These are phyloP conservation scores for Scaptomyza pallida DNA, from an alignment of 1,140 invertebrate species.

Conservation along the genomic window DNA sequence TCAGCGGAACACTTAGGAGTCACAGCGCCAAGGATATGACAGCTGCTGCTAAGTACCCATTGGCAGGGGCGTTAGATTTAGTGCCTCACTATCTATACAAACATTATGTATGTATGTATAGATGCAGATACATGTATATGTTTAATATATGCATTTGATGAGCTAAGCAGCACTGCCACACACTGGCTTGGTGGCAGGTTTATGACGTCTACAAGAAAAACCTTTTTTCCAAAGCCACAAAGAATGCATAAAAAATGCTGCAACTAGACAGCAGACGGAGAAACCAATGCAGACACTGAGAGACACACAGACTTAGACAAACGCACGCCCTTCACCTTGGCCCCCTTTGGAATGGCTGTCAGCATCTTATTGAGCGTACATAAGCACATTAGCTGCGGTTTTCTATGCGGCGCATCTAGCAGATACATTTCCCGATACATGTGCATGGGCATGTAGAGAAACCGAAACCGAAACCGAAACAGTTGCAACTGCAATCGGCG, in stretches of 20 bases:
- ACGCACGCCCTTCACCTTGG: constrained; percentile 62
- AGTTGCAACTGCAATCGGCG: constrained; percentile 45
- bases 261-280: background rate
- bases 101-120: background rate
- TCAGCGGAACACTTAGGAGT: constrained; percentile 47
- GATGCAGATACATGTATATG: constrained; percentile 50
- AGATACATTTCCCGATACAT: constrained; percentile 3
- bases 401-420: constrained; percentile 50
- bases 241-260: constrained; percentile 24
- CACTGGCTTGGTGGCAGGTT: constrained; percentile 57
- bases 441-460: background rate
- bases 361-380: constrained; percentile 77
- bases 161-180: constrained; percentile 26
- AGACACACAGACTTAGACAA: background rate
- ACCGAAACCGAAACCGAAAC: background rate
- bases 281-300: background rate
- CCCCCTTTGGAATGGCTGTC: constrained; percentile 60
- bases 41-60: constrained; percentile 77
- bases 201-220: constrained; percentile 72
- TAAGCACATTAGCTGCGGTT: constrained; percentile 78
- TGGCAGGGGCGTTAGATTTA: constrained; percentile 76
- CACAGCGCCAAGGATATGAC: constrained; percentile 54
- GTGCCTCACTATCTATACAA: constrained; percentile 53
- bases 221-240: constrained; percentile 55
- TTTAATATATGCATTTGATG: constrained; percentile 34